These are phyloP conservation scores for Manis javanica DNA, from an alignment of 2,797 vertebrate species.

Conservation along the genomic window DNA sequence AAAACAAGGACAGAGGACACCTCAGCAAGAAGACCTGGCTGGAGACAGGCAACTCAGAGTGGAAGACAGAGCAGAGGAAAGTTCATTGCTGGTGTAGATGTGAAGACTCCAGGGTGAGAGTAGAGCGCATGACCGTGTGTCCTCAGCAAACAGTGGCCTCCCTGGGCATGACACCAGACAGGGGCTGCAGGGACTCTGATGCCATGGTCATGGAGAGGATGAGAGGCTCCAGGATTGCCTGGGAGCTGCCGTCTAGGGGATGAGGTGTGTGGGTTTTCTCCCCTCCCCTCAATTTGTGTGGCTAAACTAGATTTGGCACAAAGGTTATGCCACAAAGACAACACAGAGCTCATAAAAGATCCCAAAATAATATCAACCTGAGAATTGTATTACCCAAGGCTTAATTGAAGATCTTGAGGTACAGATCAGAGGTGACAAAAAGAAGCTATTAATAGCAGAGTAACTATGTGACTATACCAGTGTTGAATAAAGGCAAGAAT, in stretches of 20 bases:
- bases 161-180: neutral
- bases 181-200: neutral
- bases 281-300: neutral
- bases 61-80: too few species aligned
- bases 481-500: neutral
- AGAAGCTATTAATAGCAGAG: neutral
- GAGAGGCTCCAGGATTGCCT: neutral
- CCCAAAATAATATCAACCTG: neutral
- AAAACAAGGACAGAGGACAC: neutral
- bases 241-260: neutral
- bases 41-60: neutral
- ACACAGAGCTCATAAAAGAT: neutral
- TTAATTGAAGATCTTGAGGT: neutral
- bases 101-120: neutral
- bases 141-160: accelerated
- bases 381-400: neutral
- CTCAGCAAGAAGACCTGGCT: neutral
- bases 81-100: neutral
- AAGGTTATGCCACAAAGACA: neutral
- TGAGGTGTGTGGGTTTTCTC: neutral
- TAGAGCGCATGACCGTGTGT: neutral
- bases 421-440: neutral
- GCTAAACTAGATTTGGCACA: neutral
- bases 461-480: neutral
- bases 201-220: neutral